Base-by-base conservation (phyloP, 2,888 invertebrate species). In the Teleogryllus oceanicus region DNA sequence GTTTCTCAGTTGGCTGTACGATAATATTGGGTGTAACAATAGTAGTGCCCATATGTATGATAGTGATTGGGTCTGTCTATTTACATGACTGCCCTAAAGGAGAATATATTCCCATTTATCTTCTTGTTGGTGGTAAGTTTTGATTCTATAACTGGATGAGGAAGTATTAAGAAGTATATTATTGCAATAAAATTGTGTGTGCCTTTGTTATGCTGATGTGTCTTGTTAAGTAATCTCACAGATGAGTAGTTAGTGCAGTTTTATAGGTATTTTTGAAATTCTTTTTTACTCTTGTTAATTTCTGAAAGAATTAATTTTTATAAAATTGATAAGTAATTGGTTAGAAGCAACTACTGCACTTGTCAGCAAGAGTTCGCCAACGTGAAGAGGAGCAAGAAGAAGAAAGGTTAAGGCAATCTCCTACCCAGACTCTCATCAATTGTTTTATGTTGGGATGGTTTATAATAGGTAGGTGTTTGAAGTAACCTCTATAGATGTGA, bases 391-490 rank as follows among this genome's bases (percentile, higher is more conserved):
- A 90, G 83, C 86, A 89, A 80, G 89, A 89, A 82, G 89, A 89
- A 83, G 89, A 90, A 84, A 88, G 88, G 83, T 85, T 90, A 82
- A 85, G 89, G 81, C 90, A 89, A 83, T 89, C 89, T 24, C 89
- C 90, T 5, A 89, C 89, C 18, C 89, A 90, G 84, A 89, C 89
- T 3, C 84, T 91, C 80, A 87, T 91, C 51, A 90, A 90, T 85
- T 91, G 90, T 84, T 92, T 92, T 84, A 89, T 92, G 87, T 86
- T 92, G 76, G 91, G 90, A 75, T 92, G 92, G 92, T 92, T 92
- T 84, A 91, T 92, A 83, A 90, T 92, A 81, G 92, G 92, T 91
- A 85, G 87, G 87, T 84, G 49, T 50, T 24, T 18, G 10, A 62
- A 49, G n/a, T 37, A 18, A 75, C 12, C 20, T 62, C 24, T n/a